Conservation (phyloP, 1,140 invertebrate genomes). For the Polypedilum vanderplanki region DNA sequence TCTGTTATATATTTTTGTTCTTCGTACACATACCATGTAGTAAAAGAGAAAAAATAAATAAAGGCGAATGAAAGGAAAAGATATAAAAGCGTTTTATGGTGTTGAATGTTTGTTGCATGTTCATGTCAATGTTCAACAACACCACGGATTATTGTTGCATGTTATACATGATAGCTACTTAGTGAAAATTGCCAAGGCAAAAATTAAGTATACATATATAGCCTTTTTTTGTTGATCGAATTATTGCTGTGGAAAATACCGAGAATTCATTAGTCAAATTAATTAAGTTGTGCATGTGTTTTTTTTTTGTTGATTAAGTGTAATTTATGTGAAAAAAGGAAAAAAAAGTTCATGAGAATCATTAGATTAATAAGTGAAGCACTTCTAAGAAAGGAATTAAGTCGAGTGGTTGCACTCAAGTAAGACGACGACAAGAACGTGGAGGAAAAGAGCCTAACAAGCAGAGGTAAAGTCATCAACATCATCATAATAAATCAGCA, state of each 20-base stretch:
- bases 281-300: slow-evolving; percentile 9
- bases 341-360: neutral
- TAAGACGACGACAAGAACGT: no score
- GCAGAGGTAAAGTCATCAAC: neutral
- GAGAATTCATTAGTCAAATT: slow-evolving; percentile 22
- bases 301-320: neutral
- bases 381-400: neutral
- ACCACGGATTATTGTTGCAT: slow-evolving; percentile 6
- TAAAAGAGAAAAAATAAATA: neutral
- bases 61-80: neutral
- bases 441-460: neutral
- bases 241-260: slow-evolving; percentile 28
- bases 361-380: slow-evolving; percentile 24
- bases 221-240: neutral
- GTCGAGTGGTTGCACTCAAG: no score
- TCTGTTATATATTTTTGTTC: slow-evolving; percentile 2
- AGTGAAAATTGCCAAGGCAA: neutral
- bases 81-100: neutral
- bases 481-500: slow-evolving; percentile 10
- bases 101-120: slow-evolving; percentile 28
- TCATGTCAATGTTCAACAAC: slow-evolving; percentile 7
- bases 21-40: neutral
- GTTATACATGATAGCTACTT: neutral
- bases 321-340: slow-evolving; percentile 12
- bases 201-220: neutral